A percentile compares a stretch with the other conserved stretches of the same genome.
Evolutionary conservation across 2,113 vertebrate species (phyloP).

Genomic region (Otus sunia): DNA sequence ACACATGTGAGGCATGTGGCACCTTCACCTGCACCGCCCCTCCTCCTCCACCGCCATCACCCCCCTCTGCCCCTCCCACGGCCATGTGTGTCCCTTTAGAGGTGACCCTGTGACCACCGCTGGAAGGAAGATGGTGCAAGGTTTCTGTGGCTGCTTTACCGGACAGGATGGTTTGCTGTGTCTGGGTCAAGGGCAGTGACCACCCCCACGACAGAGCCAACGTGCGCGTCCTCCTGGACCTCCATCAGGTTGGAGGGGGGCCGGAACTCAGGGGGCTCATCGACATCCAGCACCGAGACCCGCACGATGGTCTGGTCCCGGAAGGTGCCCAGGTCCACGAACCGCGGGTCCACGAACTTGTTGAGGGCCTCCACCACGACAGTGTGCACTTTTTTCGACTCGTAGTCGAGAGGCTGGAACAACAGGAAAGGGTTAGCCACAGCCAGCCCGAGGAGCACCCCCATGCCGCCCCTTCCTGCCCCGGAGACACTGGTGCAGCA

Average conservation of each 20-base stretch:
- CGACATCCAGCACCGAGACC: conserved; percentile 88
- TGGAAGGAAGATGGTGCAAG: neutral
- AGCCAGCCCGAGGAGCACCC: neutral
- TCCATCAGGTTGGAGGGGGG: conserved; percentile 86
- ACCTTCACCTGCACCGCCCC: neutral
- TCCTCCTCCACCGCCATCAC: neutral
- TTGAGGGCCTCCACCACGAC: conserved; percentile 95
- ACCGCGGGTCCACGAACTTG: conserved; percentile 93
- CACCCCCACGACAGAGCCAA: conserved; percentile 88
- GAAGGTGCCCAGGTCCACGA: conserved; percentile 91
- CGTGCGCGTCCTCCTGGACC: conserved; percentile 89
- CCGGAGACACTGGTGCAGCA: fast-evolving
- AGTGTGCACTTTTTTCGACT: conserved; percentile 89
- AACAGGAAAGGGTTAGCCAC: neutral
- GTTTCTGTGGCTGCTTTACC: conserved; percentile 64
- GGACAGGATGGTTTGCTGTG: conserved; percentile 86
- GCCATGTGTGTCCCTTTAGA: fast-evolving
- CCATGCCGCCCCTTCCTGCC: neutral
- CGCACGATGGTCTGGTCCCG: conserved; percentile 93
- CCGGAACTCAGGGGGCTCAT: conserved; percentile 91
- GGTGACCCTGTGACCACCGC: fast-evolving
- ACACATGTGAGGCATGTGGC: neutral
- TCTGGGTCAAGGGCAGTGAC: conserved; percentile 94
- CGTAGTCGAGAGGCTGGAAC: conserved; percentile 89
- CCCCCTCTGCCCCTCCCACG: neutral